These are phyloP conservation scores for Dascillus cervinus DNA, from an alignment of 2,888 invertebrate genomes.

Conservation along the genomic window DNA sequence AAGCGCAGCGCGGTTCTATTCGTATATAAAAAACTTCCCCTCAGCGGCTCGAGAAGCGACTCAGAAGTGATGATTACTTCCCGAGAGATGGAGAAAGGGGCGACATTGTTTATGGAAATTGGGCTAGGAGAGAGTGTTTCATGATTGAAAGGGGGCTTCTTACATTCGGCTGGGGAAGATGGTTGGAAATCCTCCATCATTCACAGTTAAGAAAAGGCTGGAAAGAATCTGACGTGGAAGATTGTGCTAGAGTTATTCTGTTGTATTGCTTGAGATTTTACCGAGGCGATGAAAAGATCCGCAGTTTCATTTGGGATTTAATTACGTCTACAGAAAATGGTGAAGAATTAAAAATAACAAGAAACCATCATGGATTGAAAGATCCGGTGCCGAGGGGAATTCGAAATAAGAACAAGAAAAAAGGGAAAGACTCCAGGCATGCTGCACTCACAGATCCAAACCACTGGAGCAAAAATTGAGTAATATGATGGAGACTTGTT, in stretches of 20 bases:
- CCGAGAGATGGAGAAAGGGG: conserved; percentile 64
- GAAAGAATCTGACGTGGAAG: conserved; percentile 87
- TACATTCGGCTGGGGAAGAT: conserved; percentile 97
- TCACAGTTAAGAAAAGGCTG: conserved; percentile 90
- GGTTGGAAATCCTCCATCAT: conserved; percentile 88
- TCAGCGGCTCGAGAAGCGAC: too few species aligned
- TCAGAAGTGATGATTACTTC: conserved; percentile 68
- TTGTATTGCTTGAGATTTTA: conserved; percentile 93
- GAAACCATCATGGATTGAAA: conserved; percentile 75
- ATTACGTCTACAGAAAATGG: conserved; percentile 88
- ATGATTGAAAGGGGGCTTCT: conserved; percentile 93
- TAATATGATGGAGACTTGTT: conserved; percentile 91
- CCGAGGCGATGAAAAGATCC: conserved; percentile 96
- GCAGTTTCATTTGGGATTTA: conserved; percentile 95
- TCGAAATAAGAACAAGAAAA: conserved; percentile 48
- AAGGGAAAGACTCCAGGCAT: conserved; percentile 42
- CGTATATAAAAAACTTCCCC: too few species aligned
- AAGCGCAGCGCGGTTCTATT: too few species aligned
- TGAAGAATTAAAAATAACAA: conserved; percentile 61
- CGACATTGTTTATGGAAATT: conserved; percentile 83
- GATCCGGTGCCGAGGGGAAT: conserved; percentile 79
- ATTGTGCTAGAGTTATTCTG: conserved; percentile 92
- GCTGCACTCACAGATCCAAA: conserved; percentile 58
- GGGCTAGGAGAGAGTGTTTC: conserved; percentile 94
- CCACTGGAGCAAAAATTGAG: conserved; percentile 88